phyloP scores from a whole-genome alignment of 2,797 vertebrate species.

The Rhyacichthys aspro region DNA sequence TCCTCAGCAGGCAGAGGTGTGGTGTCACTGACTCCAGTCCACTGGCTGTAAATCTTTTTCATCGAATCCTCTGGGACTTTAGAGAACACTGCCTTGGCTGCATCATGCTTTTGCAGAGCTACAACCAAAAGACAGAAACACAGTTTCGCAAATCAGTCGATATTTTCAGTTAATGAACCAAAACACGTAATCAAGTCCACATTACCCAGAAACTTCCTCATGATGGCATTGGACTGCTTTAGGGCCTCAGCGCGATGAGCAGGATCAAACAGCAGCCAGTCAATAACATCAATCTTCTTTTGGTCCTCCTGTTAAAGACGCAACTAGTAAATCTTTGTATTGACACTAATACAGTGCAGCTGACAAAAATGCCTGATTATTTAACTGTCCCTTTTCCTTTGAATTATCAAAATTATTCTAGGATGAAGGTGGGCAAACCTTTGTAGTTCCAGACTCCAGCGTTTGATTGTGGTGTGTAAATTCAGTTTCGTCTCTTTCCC shows the following conservation, averaged over 20 bases:
- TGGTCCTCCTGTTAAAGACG: constrained; percentile 86
- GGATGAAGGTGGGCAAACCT: constrained; percentile 40
- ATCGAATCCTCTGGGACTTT: constrained; percentile 97
- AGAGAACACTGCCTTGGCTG: constrained; percentile 93
- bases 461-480: constrained; percentile 88
- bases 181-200: background rate
- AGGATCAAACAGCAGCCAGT: constrained; percentile 95
- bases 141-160: background rate
- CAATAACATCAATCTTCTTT: constrained; percentile 93
- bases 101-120: constrained; percentile 95
- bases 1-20: constrained; percentile 88
- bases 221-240: constrained; percentile 98
- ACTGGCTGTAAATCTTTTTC: constrained; percentile 91
- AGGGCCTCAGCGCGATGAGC: constrained; percentile 92
- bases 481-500: constrained; percentile 85
- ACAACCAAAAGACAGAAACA: constrained; percentile 1
- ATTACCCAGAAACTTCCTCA: constrained; percentile 93
- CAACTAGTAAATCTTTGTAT: background rate
- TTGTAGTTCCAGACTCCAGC: constrained; percentile 86
- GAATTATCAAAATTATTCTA: background rate
- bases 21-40: constrained; percentile 88
- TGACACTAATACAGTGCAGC: background rate
- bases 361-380: background rate
- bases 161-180: background rate
- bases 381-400: background rate